Base-by-base conservation (phyloP, 2,113 vertebrate species). In the Rousettus leschenaultii region DNA sequence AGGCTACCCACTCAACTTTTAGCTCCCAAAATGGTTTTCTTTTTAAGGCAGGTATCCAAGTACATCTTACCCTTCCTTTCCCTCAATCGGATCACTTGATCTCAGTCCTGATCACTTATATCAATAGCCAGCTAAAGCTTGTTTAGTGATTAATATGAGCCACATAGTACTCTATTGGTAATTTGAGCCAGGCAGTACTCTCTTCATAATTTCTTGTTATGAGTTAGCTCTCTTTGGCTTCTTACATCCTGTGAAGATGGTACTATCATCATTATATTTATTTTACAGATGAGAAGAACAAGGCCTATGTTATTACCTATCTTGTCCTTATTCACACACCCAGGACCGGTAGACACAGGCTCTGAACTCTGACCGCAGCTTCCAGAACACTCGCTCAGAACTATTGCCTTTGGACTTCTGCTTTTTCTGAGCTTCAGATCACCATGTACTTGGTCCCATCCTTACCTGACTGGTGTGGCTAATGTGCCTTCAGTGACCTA, bases 31-130 rank as follows among this genome's bases (percentile, higher is more conserved):
- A 21, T 24, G 16, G 1, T 18, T 35, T 65, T 3, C 26, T 63
- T 74, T 48, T 28, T 10, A 26, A 24, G 26, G 4, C 40, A 66
- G 18, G 4, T 33, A 15, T 55, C 28, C 35, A 26, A 7, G 9
- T 16, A 8, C 35, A 33, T 7, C 0, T 14, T 0, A 5, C 16
- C 28, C 24, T n/a, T 24, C 38, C 19, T 11, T 21, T 13, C 14
- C 65, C 12, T 43, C 15, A 0, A 6, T 22, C 3, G 3, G 43
- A 63, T 57, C 11, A 4, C 51, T 40, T 16, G 40, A 43, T 65
- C 24, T 55, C 14, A 15, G 53, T 22, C 51, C 38, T 16, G 7
- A 11, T 35, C 18, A n/a, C 77, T 71, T 59, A 10, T 16, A 48
- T 59, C 33, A 35, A 3, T 13, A 43, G 43, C 38, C 15, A 59